These are phyloP conservation scores for Patiria pectinifera DNA, from an alignment of 53 echinoderm and acorn worm species.

Conservation along the genomic window DNA sequence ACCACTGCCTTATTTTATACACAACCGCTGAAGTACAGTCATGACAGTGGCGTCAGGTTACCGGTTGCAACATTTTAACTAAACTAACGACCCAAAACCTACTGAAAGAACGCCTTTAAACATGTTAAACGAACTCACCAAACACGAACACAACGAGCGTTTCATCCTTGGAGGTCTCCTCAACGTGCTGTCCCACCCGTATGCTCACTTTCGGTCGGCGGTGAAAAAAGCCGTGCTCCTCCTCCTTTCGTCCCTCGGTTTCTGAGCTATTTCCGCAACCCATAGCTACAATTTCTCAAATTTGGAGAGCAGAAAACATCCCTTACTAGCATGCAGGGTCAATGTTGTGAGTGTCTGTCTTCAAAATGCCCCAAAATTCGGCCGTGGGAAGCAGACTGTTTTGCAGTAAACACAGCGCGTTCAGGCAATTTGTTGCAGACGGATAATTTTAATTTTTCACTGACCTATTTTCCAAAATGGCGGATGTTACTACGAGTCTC, in stretches of 20 bases:
- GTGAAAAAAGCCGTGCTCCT: constrained; percentile 84
- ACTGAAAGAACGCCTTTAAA: neutral
- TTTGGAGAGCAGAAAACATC: constrained; percentile 41
- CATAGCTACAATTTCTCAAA: constrained; percentile 63
- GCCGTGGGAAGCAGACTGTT: neutral
- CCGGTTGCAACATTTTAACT: no score
- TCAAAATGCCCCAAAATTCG: neutral
- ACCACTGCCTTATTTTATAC: no score
- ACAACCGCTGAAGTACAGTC: no score
- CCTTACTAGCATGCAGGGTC: neutral
- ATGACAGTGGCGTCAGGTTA: no score
- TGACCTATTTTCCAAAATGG: constrained; percentile 54
- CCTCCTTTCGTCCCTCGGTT: constrained; percentile 78
- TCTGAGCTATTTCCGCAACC: constrained; percentile 98
- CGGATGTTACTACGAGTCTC: constrained; percentile 56
- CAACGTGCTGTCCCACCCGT: constrained; percentile 80
- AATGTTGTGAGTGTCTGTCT: neutral
- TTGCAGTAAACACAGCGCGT: neutral
- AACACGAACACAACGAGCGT: constrained; percentile 92
- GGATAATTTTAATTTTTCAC: constrained; percentile 40
- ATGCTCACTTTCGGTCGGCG: constrained; percentile 96
- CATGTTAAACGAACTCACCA: constrained; percentile 81
- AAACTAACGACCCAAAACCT: no score
- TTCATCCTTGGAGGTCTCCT: constrained; percentile 66
- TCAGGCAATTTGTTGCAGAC: constrained; percentile 18